phyloP scores from a whole-genome alignment of 2,113 vertebrate species.

The Nycticorax nycticorax region DNA sequence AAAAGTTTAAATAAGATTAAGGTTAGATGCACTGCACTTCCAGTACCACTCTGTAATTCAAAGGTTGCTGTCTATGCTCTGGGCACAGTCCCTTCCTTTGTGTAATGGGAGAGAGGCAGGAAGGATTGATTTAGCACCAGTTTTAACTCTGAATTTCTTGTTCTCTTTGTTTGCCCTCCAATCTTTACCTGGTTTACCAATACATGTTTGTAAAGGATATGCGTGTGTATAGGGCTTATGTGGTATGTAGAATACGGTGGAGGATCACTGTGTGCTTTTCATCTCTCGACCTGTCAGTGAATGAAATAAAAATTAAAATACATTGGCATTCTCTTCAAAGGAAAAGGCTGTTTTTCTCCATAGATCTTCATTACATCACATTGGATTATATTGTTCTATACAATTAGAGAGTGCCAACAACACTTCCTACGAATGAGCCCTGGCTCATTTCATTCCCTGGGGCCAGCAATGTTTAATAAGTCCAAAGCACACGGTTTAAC shows the following conservation, averaged over 20 bases:
- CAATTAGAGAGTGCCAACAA: slow-evolving; percentile 1
- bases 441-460: slow-evolving; percentile 24
- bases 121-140: not conserved
- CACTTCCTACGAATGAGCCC: not conserved
- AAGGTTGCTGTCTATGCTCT: not conserved
- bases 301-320: slow-evolving; percentile 39
- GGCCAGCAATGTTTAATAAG: slow-evolving; percentile 46
- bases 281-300: not conserved
- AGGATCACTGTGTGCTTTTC: not conserved
- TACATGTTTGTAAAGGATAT: not conserved
- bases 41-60: not conserved
- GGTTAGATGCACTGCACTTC: not conserved
- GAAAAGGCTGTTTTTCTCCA: not conserved
- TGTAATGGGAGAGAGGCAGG: not conserved
- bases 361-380: slow-evolving; percentile 26
- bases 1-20: slow-evolving; percentile 5
- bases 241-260: not conserved
- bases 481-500: slow-evolving; percentile 25
- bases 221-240: not conserved
- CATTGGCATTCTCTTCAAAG: not conserved
- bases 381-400: slow-evolving; percentile 21
- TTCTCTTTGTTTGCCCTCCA: not conserved
- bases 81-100: not conserved
- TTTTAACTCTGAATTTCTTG: not conserved
- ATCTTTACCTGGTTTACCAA: not conserved